These are phyloP conservation scores for Grallaria varia DNA, from an alignment of 2,113 vertebrate genomes.

Conservation along the genomic window DNA sequence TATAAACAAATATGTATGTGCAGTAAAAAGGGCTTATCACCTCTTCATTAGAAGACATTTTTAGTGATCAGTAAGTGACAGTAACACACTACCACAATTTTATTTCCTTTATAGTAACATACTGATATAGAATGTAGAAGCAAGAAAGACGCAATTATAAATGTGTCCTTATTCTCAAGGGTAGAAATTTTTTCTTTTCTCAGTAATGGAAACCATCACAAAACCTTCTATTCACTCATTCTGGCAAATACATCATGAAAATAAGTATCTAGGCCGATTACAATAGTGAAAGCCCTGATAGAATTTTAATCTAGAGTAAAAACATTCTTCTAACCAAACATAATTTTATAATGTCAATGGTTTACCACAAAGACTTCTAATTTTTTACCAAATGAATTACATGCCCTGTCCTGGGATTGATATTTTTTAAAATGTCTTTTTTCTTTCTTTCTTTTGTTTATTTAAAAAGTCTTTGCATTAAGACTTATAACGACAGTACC, in stretches of 20 bases:
- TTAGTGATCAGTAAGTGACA: background rate
- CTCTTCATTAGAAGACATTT: background rate
- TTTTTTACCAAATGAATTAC: background rate
- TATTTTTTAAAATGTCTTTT: background rate
- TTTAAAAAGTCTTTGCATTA: background rate
- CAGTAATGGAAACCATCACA: background rate
- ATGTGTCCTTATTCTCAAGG: background rate
- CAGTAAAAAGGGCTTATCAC: background rate
- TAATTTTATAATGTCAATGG: background rate
- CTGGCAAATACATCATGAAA: background rate
- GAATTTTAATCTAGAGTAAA: background rate
- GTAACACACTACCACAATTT: background rate
- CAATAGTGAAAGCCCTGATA: background rate
- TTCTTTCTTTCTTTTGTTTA: background rate
- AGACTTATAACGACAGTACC: background rate
- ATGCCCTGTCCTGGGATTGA: background rate
- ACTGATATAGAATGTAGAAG: background rate
- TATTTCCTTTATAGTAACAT: background rate
- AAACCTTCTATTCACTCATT: background rate
- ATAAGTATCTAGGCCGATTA: background rate
- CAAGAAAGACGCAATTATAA: background rate
- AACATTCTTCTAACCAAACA: background rate
- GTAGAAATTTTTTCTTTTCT: background rate
- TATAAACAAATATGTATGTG: background rate
- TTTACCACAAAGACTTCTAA: background rate